Base-by-base conservation (phyloP, 2,888 invertebrate species). In the Ormyrus pomaceus region DNA sequence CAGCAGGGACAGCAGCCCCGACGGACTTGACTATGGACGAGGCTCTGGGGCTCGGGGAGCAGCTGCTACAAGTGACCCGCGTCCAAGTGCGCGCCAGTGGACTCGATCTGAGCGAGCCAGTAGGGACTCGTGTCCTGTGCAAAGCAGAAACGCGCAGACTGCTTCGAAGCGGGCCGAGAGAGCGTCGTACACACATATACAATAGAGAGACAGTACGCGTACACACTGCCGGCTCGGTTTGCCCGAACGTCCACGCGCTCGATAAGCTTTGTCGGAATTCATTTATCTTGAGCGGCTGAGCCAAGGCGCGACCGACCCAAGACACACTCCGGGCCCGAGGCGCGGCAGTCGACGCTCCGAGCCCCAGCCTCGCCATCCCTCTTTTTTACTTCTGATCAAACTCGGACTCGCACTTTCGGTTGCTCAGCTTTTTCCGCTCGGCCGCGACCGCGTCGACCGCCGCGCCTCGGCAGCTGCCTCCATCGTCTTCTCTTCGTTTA, bases 21-120 rank as follows among this genome's bases (percentile, higher is more conserved):
- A 84, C 88, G 88, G 84, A 90, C 89, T 88, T 90, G 90, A 90
- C 90, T 89, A 88, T 89, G 89, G 89, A 89, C 87, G 34, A 34
- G 34, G 86, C 87, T 88, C 86, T 89, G 89, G 88, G 88, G 87
- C 56, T 55, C 56, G 46, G 56, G 55, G 13, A 58, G 51, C 65
- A 59, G 46, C 8, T 74, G 58, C 64, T 77, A 75, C 76, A 81
- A 81, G 61, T 78, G 75, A 79, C 50, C 48, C 13, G 10, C 19
- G 10, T 11, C 6, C 46, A 11, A 9, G 11, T 9, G 50, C 13
- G n/a, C 34, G 69, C 74, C 74, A 45, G 34, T 66, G 65, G 58
- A 74, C 66, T 74, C 74, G 11, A 10, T 73, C 6, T 73, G 59
- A 72, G 61, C 11, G 19, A 19, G 19, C 19, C 19, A 19, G 19